phyloP scores from a whole-genome alignment of 2,888 invertebrate species.

The Dysmachus trigonus region DNA sequence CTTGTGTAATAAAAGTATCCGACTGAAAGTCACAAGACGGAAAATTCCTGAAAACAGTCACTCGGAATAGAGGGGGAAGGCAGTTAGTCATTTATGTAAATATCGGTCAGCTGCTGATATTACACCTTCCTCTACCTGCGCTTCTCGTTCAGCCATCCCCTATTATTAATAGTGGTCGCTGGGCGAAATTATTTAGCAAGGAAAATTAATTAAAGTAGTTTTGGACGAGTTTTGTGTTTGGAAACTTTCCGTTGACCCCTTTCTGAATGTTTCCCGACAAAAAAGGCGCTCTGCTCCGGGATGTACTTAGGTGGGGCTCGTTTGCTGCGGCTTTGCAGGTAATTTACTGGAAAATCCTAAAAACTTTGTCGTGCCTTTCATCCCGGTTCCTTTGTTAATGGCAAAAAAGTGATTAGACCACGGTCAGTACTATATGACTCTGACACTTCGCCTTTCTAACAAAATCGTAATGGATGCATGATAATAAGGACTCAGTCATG shows the following conservation, averaged over 20 bases:
- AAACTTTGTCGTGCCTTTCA: not conserved
- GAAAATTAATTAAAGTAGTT: constrained; percentile 31
- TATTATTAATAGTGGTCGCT: not conserved
- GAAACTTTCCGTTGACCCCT: not conserved
- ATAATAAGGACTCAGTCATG: not conserved
- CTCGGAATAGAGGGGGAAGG: not conserved
- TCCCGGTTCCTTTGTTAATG: not conserved
- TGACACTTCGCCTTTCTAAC: not conserved
- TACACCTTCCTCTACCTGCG: not conserved
- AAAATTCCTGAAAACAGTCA: not conserved
- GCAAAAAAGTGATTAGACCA: not conserved
- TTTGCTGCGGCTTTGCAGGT: constrained; percentile 5
- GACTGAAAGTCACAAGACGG: not conserved
- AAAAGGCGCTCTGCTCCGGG: not conserved
- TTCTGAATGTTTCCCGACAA: not conserved
- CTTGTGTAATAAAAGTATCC: not conserved
- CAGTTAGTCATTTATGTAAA: not conserved
- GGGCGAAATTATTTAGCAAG: not conserved
- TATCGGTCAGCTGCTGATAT: not conserved
- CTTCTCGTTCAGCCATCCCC: not conserved
- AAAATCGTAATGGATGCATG: not conserved
- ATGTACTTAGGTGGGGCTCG: not conserved
- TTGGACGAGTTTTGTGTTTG: not conserved
- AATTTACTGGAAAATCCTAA: not conserved
- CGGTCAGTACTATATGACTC: not conserved